Conservation (phyloP, 2,113 vertebrate genomes). For the Galbula dea region DNA sequence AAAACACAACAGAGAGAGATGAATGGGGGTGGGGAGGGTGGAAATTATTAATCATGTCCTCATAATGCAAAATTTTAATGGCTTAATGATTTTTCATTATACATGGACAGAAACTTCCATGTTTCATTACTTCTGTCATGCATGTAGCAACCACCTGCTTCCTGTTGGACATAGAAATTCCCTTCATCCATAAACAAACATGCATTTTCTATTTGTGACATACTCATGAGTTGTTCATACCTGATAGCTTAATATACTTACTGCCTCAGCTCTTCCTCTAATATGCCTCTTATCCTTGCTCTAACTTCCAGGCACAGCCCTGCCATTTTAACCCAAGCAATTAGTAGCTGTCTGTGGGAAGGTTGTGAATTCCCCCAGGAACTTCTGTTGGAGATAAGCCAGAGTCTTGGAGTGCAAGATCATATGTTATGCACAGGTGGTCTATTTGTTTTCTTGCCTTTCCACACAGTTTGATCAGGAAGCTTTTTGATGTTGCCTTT, state of each 20-base stretch:
- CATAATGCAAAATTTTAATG: not conserved
- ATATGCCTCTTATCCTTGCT: not conserved
- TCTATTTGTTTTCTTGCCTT: not conserved
- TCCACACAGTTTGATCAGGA: not conserved
- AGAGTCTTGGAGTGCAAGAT: not conserved
- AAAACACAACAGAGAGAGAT: not conserved
- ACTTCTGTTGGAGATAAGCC: not conserved
- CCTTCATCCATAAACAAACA: not conserved
- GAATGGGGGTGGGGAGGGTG: not conserved
- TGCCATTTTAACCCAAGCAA: not conserved
- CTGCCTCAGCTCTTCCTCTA: not conserved
- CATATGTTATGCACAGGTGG: not conserved
- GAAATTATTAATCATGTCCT: not conserved
- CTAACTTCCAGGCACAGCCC: not conserved
- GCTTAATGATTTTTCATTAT: not conserved
- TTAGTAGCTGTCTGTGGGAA: not conserved
- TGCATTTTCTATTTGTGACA: not conserved
- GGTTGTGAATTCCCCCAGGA: not conserved
- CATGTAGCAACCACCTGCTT: not conserved
- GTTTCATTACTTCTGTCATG: not conserved
- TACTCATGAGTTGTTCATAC: not conserved
- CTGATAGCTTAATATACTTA: not conserved
- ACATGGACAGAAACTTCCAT: not conserved
- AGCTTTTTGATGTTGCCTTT: not conserved
- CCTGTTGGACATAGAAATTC: not conserved